Base-by-base conservation (phyloP, 2,797 vertebrate species). In the Typhlichthys subterraneus region DNA sequence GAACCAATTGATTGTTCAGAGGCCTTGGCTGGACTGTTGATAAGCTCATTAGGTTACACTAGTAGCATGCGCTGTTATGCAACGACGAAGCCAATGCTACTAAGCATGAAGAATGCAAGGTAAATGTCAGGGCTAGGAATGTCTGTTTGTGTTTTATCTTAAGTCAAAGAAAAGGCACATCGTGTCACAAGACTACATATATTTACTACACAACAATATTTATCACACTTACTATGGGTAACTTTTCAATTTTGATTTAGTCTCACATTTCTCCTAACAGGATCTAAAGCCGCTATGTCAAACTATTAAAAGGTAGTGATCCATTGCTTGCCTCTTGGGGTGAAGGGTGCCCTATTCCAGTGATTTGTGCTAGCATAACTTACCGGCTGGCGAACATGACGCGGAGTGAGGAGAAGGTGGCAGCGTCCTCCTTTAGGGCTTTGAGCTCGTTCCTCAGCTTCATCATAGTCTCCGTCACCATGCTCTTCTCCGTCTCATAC, bases 341-440 rank as follows among this genome's bases (percentile, higher is more conserved):
- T 38, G 33, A 38, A 1, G 33, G 33, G 33, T 5, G 1, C 1
- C 3, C 52, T 14, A 13, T 12, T 53, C 19, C 19, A 29, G 17
- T 12, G 19, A 29, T 13, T 29, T 29, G 12, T 58, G 11, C 5
- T 58, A 14, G 38, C 57, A 29, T 6, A 19, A 29, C 7, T 45
- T 87, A 95, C 94, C 95, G 93, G 83, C 92, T 95, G 42, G 94
- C 93, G 65, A 96, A 95, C 92, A 95, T 94, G 75, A 95, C 93
- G 15, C 95, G 74, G 12, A 95, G 89, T 0, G 95, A 94, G 6
- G 94, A 95, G 81, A 96, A 95, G 4, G 94, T 95, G 59, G 94
- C 94, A 0, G 95, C 93, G 2, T 96, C 95, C 75, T 95, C 95
- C 81, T 95, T 95, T 72, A 96, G 78, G 31, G 90, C 92, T 74